Conservation (phyloP, 37 sponge, comb jelly and placozoan species). For the Aplysina aerophoba region DNA sequence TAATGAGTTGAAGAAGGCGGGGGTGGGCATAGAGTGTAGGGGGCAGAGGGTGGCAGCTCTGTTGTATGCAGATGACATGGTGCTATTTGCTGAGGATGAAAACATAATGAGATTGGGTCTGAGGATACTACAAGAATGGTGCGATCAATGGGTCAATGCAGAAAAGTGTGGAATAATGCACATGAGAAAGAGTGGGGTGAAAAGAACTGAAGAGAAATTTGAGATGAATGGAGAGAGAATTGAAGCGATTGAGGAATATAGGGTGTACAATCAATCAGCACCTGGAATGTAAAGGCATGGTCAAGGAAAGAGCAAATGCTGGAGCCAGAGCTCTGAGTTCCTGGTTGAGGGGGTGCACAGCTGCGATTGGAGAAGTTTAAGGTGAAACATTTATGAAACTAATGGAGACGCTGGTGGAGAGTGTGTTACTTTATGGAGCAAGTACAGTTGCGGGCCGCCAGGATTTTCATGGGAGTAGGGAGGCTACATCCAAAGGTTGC, state of each 20-base stretch:
- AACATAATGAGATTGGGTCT: not conserved
- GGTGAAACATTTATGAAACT: not conserved
- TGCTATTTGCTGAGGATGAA: no score
- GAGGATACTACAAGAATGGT: constrained; percentile 1
- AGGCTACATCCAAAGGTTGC: not conserved
- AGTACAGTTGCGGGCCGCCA: not conserved
- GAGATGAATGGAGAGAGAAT: not conserved
- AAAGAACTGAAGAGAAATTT: not conserved
- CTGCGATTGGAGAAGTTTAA: not conserved
- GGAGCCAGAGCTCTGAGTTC: not conserved
- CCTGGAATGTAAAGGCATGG: not conserved
- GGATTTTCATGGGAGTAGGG: not conserved
- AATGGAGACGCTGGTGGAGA: not conserved
- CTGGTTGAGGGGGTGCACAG: not conserved
- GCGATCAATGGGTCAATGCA: constrained; percentile 19
- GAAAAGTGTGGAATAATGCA: not conserved
- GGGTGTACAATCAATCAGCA: not conserved
- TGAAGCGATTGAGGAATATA: not conserved
- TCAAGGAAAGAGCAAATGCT: not conserved
- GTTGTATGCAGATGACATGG: no score
- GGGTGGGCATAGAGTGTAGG: no score
- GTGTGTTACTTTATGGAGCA: constrained; percentile 7
- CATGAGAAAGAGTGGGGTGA: constrained; percentile 3
- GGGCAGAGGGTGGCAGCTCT: no score
- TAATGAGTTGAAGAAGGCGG: no score